phyloP scores from a whole-genome alignment of 2,888 invertebrate species.

The Rhogogaster chlorosoma region DNA sequence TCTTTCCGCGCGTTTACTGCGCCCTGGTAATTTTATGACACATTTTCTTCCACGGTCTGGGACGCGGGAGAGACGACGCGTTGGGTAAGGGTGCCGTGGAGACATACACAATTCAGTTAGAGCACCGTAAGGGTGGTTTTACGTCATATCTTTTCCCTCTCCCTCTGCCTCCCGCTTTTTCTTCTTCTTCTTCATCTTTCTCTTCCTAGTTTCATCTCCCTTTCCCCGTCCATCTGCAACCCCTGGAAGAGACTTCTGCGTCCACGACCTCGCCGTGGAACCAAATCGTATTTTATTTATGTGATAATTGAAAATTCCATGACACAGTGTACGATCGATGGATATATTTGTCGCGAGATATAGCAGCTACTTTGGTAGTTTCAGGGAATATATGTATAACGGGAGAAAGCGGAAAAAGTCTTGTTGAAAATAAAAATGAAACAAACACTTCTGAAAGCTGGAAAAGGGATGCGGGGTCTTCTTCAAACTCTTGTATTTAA shows the following conservation, averaged over 20 bases:
- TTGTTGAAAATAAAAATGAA: not conserved
- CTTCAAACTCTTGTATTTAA: slow-evolving; percentile 69
- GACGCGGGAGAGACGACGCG: slow-evolving; percentile 45
- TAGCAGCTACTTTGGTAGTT: not conserved
- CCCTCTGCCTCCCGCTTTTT: slow-evolving; percentile 52
- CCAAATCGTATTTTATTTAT: slow-evolving; percentile 70
- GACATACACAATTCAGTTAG: slow-evolving; percentile 71
- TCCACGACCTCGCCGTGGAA: not conserved
- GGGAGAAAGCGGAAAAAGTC: not conserved
- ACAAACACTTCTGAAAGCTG: not conserved
- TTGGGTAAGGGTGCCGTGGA: slow-evolving; percentile 59
- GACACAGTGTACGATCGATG: slow-evolving; percentile 69
- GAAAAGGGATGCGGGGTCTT: not conserved
- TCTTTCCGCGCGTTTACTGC: slow-evolving; percentile 62
- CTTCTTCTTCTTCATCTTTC: slow-evolving; percentile 27
- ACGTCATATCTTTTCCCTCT: slow-evolving; percentile 64
- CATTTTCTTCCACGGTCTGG: slow-evolving; percentile 56
- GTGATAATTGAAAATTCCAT: slow-evolving; percentile 73
- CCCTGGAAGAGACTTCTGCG: not conserved
- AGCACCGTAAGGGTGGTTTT: slow-evolving; percentile 66
- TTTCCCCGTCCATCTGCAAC: not conserved
- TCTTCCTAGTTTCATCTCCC: slow-evolving; percentile 53
- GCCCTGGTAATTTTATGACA: slow-evolving; percentile 66
- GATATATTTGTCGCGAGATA: slow-evolving; percentile 58
- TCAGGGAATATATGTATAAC: not conserved